Percentiles rank a stretch among this genome's conserved stretches.
These are phyloP conservation scores for Rynchops niger DNA, from an alignment of 2,113 vertebrate genomes.

Conservation along the genomic window DNA sequence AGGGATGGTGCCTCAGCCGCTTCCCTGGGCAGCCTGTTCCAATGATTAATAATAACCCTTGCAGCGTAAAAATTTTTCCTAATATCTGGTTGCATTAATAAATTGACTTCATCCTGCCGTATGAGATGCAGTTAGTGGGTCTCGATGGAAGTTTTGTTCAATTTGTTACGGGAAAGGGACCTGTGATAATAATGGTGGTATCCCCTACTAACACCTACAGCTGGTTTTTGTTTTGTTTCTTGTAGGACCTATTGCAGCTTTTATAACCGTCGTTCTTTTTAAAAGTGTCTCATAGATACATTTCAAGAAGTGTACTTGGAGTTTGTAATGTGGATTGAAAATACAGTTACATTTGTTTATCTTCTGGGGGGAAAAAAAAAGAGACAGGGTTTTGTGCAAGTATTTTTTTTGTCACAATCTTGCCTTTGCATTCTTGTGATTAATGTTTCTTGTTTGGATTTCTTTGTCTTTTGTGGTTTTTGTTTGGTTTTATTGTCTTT, in stretches of 20 bases:
- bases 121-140: not conserved
- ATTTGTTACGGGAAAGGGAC: not conserved
- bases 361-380: not conserved
- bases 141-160: not conserved
- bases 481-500: not conserved
- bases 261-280: not conserved
- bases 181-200: not conserved
- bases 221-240: not conserved
- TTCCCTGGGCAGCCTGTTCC: too few species aligned
- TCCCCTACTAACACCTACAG: rapidly evolving
- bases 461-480: not conserved
- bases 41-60: too few species aligned
- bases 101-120: not conserved
- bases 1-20: too few species aligned
- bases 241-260: not conserved
- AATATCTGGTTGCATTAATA: not conserved
- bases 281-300: not conserved
- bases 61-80: too few species aligned
- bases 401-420: not conserved
- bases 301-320: not conserved
- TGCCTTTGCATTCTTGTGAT: not conserved
- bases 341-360: not conserved
- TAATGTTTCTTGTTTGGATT: not conserved
- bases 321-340: not conserved
- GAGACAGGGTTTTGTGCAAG: not conserved